A percentile compares a stretch with the other conserved stretches of the same genome.
These are phyloP conservation scores for Brachymystax lenok DNA, from an alignment of 2,797 vertebrate genomes.

Conservation along the genomic window DNA sequence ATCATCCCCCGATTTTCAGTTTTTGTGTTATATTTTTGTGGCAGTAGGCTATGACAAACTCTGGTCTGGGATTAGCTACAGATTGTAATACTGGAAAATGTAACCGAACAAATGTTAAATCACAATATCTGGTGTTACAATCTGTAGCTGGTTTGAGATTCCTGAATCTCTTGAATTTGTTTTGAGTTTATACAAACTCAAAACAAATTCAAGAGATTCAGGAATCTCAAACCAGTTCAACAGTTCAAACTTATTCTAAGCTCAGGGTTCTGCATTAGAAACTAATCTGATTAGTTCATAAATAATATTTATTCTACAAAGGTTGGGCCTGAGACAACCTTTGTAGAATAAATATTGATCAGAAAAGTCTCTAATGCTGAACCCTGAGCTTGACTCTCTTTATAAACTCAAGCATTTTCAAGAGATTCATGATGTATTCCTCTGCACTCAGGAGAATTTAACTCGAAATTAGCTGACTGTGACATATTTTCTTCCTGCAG, in stretches of 20 bases:
- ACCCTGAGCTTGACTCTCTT: background rate
- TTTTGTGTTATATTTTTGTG: background rate
- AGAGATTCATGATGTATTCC: background rate
- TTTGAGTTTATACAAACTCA: too few relatives aligned
- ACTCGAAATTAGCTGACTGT: conserved; percentile 41
- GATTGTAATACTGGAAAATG: too few relatives aligned
- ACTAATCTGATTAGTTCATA: background rate
- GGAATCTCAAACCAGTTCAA: too few relatives aligned
- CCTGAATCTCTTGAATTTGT: background rate
- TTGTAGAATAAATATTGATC: background rate
- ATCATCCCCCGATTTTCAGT: background rate
- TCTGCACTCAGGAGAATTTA: conserved; percentile 16
- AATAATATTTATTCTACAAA: conserved; percentile 1
- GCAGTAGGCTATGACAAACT: background rate
- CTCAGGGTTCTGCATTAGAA: background rate
- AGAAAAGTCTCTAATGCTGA: background rate
- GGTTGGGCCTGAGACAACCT: background rate
- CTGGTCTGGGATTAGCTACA: background rate
- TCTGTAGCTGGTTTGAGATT: background rate
- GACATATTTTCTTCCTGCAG: conserved; percentile 33
- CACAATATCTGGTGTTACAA: too few relatives aligned
- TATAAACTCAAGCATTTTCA: background rate
- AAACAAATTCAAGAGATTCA: too few relatives aligned
- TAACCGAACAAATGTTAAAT: too few relatives aligned
- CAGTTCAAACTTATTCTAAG: too few relatives aligned